These are phyloP conservation scores for Trachops cirrhosus DNA, from an alignment of 2,797 vertebrate genomes.

Conservation along the genomic window DNA sequence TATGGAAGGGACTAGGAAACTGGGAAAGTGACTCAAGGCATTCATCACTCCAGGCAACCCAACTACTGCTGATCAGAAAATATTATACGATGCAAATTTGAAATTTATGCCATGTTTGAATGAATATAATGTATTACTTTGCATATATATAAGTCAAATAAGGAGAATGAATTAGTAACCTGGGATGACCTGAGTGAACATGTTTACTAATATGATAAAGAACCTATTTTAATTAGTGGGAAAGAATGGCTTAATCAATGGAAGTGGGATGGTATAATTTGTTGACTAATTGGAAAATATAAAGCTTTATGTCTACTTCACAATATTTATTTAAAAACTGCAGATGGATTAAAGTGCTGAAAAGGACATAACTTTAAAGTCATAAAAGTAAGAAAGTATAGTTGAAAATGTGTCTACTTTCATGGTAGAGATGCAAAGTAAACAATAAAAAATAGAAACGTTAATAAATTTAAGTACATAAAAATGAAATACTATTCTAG, in stretches of 20 bases:
- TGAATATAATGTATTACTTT: neutral
- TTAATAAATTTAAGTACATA: neutral
- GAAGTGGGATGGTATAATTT: neutral
- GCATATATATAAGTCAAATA: neutral
- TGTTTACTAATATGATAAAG: neutral
- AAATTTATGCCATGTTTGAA: conserved; percentile 5
- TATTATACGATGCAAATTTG: neutral
- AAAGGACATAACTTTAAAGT: neutral
- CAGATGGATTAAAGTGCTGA: neutral
- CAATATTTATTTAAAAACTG: neutral
- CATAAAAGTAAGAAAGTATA: neutral
- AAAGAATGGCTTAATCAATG: neutral
- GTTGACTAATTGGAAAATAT: neutral
- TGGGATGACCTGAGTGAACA: neutral
- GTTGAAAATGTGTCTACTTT: neutral
- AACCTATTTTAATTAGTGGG: neutral
- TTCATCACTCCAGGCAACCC: neutral
- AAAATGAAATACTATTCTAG: neutral
- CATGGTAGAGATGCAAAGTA: neutral
- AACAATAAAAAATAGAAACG: neutral
- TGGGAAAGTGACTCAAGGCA: neutral
- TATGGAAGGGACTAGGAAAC: neutral
- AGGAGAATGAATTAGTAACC: neutral
- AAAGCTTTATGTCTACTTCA: neutral
- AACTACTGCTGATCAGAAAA: neutral